Base-by-base conservation (phyloP, 1,140 invertebrate genomes). In the Apolygus lucorum region DNA sequence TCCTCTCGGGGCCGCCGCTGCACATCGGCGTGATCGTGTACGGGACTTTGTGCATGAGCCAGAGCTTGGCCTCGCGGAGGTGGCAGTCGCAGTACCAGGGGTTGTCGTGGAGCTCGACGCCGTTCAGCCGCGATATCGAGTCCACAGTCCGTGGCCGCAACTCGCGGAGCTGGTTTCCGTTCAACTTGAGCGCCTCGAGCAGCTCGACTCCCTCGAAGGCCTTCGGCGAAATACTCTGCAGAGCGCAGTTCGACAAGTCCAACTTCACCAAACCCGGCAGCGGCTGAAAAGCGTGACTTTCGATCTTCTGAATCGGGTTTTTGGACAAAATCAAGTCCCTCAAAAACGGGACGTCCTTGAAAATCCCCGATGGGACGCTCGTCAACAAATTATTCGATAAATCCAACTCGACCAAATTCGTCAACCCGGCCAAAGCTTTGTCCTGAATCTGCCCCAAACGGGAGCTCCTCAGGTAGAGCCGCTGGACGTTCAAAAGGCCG, bases 81-180 rank as follows among this genome's bases (percentile, higher is more conserved):
- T 89, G 85, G 77, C 93, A 96, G 76, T 96, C 92, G 75, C 93
- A 96, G 28, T 87, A 83, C 93, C 93, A 95, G 0, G 90, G 91
- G 80, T 96, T 96, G 68, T 92, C 90, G 72, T 95, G 91, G 49
- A 96, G 79, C 76, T 93, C 90, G 68, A 95, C 87, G 42, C 89
- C 90, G 74, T 90, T 88, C 2, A 95, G 81, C 25, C 87, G 86
- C 67, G 82, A 85, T 11, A 91, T 74, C 2, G 86, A 85, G 72
- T 91, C 88, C 26, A 92, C 86, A 0, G 89, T 90, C 25, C 83
- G 84, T 0, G 87, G 82, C 25, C 86, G 80, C 27, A 93, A 79
- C 49, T 88, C 89, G 24, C 84, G 84, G 25, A 96, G 79, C 71
- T 85, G 83, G 77, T 96, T 96, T 69, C 88, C 86, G 76, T 91